These are phyloP conservation scores for Zhengitettix transpicula DNA, from an alignment of 2,888 invertebrate species.

Conservation along the genomic window DNA sequence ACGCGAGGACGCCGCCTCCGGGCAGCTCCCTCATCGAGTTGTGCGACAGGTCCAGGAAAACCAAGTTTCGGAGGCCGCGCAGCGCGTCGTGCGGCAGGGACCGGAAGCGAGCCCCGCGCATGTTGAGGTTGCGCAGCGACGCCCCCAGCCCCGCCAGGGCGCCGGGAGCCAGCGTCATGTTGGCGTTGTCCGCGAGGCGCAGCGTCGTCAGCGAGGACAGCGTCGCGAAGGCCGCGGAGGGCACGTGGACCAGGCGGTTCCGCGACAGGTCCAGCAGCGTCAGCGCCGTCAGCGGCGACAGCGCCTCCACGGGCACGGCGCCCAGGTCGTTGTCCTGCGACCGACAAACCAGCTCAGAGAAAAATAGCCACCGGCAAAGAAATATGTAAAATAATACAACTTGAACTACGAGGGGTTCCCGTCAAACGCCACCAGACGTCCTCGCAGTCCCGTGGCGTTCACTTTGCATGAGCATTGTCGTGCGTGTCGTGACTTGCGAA, in stretches of 20 bases:
- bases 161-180: constrained; percentile 50
- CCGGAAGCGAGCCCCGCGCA: constrained; percentile 73
- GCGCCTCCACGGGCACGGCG: constrained; percentile 57
- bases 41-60: constrained; percentile 78
- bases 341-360: no score
- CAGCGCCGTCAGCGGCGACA: constrained; percentile 49
- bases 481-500: no score
- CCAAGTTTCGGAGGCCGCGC: constrained; percentile 56
- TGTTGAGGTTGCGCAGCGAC: constrained; percentile 70
- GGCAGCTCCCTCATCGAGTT: constrained; percentile 72
- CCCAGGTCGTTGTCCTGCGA: constrained; percentile 58
- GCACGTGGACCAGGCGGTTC: constrained; percentile 55
- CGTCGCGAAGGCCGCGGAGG: constrained; percentile 58
- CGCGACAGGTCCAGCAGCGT: constrained; percentile 70
- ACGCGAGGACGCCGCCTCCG: constrained; percentile 53
- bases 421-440: no score
- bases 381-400: no score
- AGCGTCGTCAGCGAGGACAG: constrained; percentile 58
- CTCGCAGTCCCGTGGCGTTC: no score
- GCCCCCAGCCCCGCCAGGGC: constrained; percentile 66
- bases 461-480: no score
- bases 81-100: constrained; percentile 57
- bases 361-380: no score
- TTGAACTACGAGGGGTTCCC: no score
- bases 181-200: constrained; percentile 78